phyloP scores from a whole-genome alignment of 2,113 vertebrate genomes.

The Sinosuthora webbiana region DNA sequence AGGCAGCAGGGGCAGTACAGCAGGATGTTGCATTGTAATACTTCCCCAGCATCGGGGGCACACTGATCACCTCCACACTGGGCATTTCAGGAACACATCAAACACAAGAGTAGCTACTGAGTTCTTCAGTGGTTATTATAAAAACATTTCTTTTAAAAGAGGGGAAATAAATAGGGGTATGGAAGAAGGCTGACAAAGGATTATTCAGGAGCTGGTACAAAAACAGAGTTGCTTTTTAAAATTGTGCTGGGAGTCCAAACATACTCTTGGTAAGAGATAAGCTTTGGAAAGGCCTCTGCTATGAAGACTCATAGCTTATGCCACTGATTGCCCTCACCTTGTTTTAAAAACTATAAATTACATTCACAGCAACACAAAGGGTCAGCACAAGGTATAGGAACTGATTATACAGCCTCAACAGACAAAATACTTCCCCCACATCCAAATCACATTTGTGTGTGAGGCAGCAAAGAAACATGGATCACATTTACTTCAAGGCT shows the following conservation, averaged over 20 bases:
- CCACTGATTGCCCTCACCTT: background rate
- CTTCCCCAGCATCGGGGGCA: background rate
- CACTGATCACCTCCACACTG: background rate
- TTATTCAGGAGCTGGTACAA: background rate
- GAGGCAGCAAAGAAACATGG: background rate
- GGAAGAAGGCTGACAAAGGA: background rate
- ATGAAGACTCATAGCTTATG: background rate
- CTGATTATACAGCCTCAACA: background rate
- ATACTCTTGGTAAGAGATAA: background rate
- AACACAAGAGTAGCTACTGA: background rate
- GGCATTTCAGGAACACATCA: background rate
- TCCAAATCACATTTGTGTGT: rapidly evolving
- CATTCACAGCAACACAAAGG: background rate
- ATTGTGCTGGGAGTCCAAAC: background rate
- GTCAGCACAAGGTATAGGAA: background rate
- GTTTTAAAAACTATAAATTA: background rate
- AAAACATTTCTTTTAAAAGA: background rate
- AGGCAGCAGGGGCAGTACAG: background rate
- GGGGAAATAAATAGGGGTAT: background rate
- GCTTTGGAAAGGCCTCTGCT: background rate
- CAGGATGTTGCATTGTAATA: background rate
- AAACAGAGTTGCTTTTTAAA: background rate
- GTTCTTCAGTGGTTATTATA: background rate
- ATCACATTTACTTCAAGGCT: background rate
- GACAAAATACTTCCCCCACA: background rate